These are phyloP conservation scores for Augochlorella aurata DNA, from an alignment of 2,888 invertebrate genomes.

Conservation along the genomic window DNA sequence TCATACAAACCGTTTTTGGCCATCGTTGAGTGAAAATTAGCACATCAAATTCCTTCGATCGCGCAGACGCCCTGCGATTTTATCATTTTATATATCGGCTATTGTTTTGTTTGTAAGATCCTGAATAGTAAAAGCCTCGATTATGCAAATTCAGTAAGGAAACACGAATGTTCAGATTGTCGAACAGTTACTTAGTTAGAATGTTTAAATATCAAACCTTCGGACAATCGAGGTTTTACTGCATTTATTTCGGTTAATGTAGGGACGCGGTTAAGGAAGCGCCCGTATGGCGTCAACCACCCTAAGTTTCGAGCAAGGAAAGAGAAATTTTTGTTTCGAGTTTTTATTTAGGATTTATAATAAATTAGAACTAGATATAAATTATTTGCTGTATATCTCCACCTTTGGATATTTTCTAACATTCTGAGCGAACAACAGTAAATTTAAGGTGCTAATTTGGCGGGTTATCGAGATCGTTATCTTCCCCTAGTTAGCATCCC, in stretches of 20 bases:
- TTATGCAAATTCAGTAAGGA: too few species aligned
- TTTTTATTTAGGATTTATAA: too few species aligned
- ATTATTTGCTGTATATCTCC: background rate
- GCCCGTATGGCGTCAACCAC: too few species aligned
- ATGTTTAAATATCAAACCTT: too few species aligned
- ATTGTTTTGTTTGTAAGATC: background rate
- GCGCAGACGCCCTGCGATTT: background rate
- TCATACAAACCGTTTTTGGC: constrained; percentile 88
- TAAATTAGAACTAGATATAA: background rate
- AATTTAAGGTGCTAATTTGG: background rate
- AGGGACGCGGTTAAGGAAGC: too few species aligned
- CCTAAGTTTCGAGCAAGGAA: too few species aligned
- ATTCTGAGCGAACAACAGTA: background rate
- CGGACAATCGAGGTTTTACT: too few species aligned
- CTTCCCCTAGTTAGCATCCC: background rate
- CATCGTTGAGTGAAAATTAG: constrained; percentile 92
- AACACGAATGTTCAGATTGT: too few species aligned
- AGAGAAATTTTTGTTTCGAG: too few species aligned
- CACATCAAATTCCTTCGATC: constrained; percentile 85
- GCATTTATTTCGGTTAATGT: too few species aligned
- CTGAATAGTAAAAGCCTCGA: too few species aligned
- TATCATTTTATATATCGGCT: background rate
- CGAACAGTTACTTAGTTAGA: too few species aligned
- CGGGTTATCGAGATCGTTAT: background rate
- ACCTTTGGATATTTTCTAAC: background rate